phyloP scores from a whole-genome alignment of 2,797 vertebrate genomes.

The Spea hammondii region DNA sequence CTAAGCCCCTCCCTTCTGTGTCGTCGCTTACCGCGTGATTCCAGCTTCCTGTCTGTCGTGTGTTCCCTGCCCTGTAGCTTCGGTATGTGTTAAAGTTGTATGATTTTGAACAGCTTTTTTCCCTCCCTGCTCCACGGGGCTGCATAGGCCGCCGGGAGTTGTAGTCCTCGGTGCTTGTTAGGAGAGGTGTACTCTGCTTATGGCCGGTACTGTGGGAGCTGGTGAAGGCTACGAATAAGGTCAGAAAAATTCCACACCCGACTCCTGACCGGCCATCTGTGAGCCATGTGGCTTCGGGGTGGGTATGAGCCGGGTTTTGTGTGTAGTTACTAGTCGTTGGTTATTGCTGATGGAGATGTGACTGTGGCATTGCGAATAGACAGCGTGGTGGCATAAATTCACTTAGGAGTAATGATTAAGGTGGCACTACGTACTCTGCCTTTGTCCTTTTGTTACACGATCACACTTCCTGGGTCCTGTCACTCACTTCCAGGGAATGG shows the following conservation, averaged over 20 bases:
- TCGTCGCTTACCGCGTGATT: not conserved
- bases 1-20: not conserved
- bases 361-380: not conserved
- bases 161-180: not conserved
- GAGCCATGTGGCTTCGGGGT: not conserved
- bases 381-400: conserved; percentile 3
- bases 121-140: not conserved
- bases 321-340: not conserved
- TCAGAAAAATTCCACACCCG: not conserved
- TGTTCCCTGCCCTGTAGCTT: not conserved
- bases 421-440: not conserved
- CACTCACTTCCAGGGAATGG: not conserved
- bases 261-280: not conserved
- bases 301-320: not conserved
- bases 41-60: not conserved
- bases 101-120: not conserved
- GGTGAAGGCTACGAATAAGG: conserved; percentile 2
- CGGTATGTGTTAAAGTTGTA: not conserved
- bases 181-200: not conserved
- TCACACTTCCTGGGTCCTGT: not conserved
- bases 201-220: not conserved
- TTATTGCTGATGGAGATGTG: not conserved
- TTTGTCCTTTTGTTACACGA: not conserved
- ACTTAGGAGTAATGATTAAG: not conserved
- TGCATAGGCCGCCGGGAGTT: not conserved